Base-by-base conservation (phyloP, 2,113 vertebrate species). In the Lutjanus erythropterus region DNA sequence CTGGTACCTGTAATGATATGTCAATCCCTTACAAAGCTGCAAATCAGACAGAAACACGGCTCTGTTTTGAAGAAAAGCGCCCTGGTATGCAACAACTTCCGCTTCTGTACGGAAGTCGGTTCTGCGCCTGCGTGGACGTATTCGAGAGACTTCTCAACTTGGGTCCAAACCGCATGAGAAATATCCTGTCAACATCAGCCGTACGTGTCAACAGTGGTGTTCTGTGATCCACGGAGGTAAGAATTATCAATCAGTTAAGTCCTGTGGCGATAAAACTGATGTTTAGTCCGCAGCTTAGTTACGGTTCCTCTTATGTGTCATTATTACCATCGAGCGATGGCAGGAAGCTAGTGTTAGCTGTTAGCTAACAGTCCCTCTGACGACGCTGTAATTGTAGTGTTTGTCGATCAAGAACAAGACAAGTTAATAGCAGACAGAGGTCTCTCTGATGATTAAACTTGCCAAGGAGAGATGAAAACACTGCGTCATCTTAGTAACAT, bases 61-160 rank as follows among this genome's bases (percentile, higher is more conserved):
- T 6, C 2, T 61, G 44, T 89, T 91, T 93, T 83, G 49, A 86
- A 90, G 87, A 58, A 66, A 60, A 33, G 72, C 88, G 88, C 86
- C 55, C 3, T 5, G 3, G 0, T 42, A 1, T 6, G 1, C 0
- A 9, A 27, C 49, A 15, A 69, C 46, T 90, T 92, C 91, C 84
- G 88, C 6, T 53, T 33, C 11, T 39, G 1, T 3, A 3, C 84
- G 80, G 86, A 92, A 84, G 41, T 73, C n/a, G 0, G 5, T 46
- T 69, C 2, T 47, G 46, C 46, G 46, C 46, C 8, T 47, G 46
- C 10, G 1, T 3, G 9, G 3, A 1, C 1, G 14, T 33, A 1
- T 88, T 88, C 73, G 10, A 47, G 86, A 78, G 46, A 27, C 9
- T 84, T 79, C 71, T 9, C 16, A 12, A 2, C 14, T 3, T 2